Evolutionary conservation across 35 echinoderm and acorn worm genomes (phyloP).

Genomic region (Patiria miniata): DNA sequence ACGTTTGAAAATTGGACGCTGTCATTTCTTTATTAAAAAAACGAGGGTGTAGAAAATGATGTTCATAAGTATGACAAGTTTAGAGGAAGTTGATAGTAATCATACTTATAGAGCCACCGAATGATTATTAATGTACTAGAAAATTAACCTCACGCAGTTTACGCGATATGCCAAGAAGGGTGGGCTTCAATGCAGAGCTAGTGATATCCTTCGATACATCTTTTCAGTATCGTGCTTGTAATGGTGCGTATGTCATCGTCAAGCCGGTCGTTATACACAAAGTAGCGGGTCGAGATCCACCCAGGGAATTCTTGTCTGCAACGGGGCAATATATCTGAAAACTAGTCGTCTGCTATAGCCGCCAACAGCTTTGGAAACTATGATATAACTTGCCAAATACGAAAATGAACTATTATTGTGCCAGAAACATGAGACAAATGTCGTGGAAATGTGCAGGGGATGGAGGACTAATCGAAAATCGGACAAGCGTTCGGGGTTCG

Average conservation of each 20-base stretch:
- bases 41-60: too few species aligned
- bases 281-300: background rate
- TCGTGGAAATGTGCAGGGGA: background rate
- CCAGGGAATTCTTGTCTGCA: background rate
- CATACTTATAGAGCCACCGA: too few species aligned
- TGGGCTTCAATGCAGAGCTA: background rate
- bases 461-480: background rate
- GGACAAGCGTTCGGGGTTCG: background rate
- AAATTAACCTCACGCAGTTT: background rate
- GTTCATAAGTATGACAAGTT: too few species aligned
- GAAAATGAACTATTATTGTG: background rate
- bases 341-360: background rate
- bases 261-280: background rate
- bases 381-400: background rate
- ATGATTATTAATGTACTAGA: too few species aligned
- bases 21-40: too few species aligned
- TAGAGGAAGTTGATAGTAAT: too few species aligned
- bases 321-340: conserved; percentile 10
- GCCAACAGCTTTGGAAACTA: background rate
- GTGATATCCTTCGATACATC: background rate
- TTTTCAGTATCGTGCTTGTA: background rate
- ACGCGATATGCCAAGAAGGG: background rate
- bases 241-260: background rate
- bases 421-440: background rate
- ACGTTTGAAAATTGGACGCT: too few species aligned